Percentiles rank a stretch among this genome's conserved stretches.
phyloP scores from a whole-genome alignment of 2,113 vertebrate genomes.

The Tiliqua scincoides region DNA sequence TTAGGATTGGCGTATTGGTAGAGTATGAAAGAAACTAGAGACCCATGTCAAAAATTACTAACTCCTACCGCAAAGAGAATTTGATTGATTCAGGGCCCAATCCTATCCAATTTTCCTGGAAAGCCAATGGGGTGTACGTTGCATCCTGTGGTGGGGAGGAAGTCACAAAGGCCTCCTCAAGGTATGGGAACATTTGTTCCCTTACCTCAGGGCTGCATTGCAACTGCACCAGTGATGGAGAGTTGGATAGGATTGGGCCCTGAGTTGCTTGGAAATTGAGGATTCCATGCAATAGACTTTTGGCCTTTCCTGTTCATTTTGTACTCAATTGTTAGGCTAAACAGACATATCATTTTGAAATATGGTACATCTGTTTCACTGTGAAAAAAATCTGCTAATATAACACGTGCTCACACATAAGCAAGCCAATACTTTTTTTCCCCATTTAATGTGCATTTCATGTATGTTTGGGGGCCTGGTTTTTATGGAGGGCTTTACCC shows the following conservation, averaged over 20 bases:
- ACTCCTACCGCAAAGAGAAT: neutral
- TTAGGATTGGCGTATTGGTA: neutral
- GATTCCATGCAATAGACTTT: neutral
- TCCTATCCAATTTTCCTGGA: slow-evolving; percentile 68
- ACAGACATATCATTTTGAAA: slow-evolving; percentile 52
- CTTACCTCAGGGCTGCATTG: no score
- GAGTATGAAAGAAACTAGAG: neutral
- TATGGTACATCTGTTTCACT: neutral
- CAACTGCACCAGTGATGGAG: no score
- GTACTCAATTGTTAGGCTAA: slow-evolving; percentile 57
- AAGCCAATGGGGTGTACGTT: no score
- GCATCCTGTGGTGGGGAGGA: no score
- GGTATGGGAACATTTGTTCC: no score
- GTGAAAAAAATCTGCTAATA: slow-evolving; percentile 40
- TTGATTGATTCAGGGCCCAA: no score
- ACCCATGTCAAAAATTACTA: neutral
- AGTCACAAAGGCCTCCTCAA: no score
- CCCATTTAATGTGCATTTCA: neutral
- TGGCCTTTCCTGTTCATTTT: slow-evolving; percentile 52
- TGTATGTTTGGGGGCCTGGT: neutral
- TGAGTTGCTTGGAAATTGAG: no score
- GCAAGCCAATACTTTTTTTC: slow-evolving; percentile 17
- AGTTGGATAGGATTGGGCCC: no score
- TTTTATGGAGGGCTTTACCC: slow-evolving; percentile 1
- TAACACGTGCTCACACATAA: neutral